Evolutionary conservation across 2,888 invertebrate species (phyloP), one percentile per base, ranked within the genome.

Genomic region (Drepanosiphum platanoidis): DNA sequence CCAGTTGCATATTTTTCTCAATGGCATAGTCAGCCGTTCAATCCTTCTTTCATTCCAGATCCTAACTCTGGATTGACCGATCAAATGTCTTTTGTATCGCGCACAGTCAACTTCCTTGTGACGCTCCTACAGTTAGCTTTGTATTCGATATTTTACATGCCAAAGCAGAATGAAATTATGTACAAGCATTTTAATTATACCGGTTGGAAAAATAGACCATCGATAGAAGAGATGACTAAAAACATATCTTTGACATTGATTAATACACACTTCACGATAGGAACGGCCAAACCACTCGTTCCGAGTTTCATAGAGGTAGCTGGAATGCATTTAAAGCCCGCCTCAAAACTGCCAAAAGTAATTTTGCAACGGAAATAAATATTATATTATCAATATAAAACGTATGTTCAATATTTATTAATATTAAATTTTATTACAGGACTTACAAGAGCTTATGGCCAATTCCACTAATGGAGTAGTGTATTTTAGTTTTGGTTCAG

Each of bases 191-290:
- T 87, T 70, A 86, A 86, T 27, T 86, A 87, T 83, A 82, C 86
- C 3, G 87, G 87, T n/a, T 87, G 86, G 78, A 86, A 87, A 80
- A 52, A 7, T 9, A 86, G 87, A 46, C 87, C 87, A 8, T 64
- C 86, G 0, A 34, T 87, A 13, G 61, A 64, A 61, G 86, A 87
- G n/a, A 80, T 87, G 86, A 52, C 86, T 0, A 79, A 81, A 39
- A 86, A 88, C 34, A 74, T 86, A 18, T 87, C 87, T n/a, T 42
- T 87, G 22, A 77, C 87, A 34, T 64, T 88, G 30, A 71, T 81
- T 15, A 87, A 88, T 27, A 81, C 87, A 52, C 87, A 87, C 27
- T 72, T 82, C 15, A 82, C 71, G 32, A 4, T 72, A 34, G 81
- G 81, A 72, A 72, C 81, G 7, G 13, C 71, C 15, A 70, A 71